Percentiles rank a stretch among this genome's conserved stretches.
phyloP scores from a whole-genome alignment of 2,797 vertebrate species.

The Sebastes minor region DNA sequence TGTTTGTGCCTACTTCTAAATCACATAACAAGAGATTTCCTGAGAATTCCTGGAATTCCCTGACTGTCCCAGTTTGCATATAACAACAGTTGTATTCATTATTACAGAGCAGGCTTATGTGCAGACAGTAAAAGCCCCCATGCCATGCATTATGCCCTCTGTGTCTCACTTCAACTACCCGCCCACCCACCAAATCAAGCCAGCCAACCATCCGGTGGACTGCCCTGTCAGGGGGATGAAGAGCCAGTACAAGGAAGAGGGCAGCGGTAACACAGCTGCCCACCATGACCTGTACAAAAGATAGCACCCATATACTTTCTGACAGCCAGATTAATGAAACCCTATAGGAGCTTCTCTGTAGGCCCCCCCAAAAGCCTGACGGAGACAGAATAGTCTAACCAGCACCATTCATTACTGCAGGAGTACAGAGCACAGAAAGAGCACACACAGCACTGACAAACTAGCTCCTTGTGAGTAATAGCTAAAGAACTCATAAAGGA shows the following conservation, averaged over 20 bases:
- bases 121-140: conserved; percentile 37
- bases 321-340: conserved; percentile 81
- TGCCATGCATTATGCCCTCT: conserved; percentile 49
- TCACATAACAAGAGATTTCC: conserved; percentile 23
- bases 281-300: conserved; percentile 77
- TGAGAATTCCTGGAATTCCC: conserved; percentile 60
- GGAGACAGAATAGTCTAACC: conserved; percentile 82
- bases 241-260: conserved; percentile 64
- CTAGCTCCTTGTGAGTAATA: conserved; percentile 82
- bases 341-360: conserved; percentile 80
- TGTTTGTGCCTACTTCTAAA: conserved; percentile 33
- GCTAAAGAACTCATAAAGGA: conserved; percentile 82
- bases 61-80: conserved; percentile 27
- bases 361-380: conserved; percentile 81
- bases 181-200: conserved; percentile 44
- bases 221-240: conserved; percentile 64
- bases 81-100: conserved; percentile 58
- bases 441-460: conserved; percentile 84
- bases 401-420: conserved; percentile 80
- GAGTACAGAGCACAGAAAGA: conserved; percentile 77
- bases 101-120: conserved; percentile 51
- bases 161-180: conserved; percentile 47
- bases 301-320: conserved; percentile 80
- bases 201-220: conserved; percentile 39
- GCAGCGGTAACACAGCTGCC: conserved; percentile 76